phyloP scores from a whole-genome alignment of 2,888 invertebrate species.

The Hyalella azteca region DNA sequence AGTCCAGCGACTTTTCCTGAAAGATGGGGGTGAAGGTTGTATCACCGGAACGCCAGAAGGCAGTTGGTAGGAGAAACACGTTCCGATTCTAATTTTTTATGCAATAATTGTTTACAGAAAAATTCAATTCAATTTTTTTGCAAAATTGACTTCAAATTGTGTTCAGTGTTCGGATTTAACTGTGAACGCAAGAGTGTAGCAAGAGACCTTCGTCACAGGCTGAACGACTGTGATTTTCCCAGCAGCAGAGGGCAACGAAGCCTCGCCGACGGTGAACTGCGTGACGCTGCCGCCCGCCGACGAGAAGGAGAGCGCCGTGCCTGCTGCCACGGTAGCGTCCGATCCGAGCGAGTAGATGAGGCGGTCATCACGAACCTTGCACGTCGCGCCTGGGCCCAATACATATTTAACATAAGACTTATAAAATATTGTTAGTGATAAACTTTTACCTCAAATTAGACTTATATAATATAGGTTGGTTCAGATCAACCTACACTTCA shows the following conservation, averaged over 20 bases:
- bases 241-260: conserved; percentile 34
- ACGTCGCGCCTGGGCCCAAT: conserved; percentile 31
- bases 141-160: no score
- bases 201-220: conserved; percentile 32
- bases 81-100: no score
- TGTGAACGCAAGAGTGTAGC: no score
- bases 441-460: no score
- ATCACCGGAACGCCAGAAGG: no score
- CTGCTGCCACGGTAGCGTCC: not conserved
- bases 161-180: no score
- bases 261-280: conserved; percentile 20
- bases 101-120: no score
- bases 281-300: conserved; percentile 18
- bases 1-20: conserved; percentile 41
- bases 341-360: conserved; percentile 40
- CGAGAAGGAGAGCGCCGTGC: conserved; percentile 25
- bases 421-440: no score
- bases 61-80: no score
- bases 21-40: not conserved
- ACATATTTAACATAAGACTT: no score
- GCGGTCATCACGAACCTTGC: conserved; percentile 37
- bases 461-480: no score
- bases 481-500: not conserved
- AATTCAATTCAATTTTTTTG: no score
- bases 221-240: conserved; percentile 43